Evolutionary conservation across 2,888 invertebrate genomes (phyloP).

Genomic region (Willowsia nigromaculata): DNA sequence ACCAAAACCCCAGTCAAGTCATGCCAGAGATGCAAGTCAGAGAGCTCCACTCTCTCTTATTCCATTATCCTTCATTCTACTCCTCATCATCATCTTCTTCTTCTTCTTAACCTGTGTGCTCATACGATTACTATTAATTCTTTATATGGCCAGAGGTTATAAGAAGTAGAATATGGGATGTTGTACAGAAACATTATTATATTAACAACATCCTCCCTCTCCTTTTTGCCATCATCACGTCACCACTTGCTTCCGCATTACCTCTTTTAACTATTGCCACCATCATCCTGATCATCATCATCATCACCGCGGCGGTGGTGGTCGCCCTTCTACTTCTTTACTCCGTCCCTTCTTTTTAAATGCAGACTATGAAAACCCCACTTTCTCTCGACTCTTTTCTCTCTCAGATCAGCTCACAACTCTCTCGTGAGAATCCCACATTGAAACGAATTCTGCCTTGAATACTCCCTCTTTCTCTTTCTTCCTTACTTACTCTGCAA

Average conservation of each 20-base stretch:
- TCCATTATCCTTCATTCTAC: not conserved
- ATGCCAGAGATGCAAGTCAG: too few relatives aligned
- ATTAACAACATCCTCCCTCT: constrained; percentile 23
- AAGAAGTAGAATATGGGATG: too few relatives aligned
- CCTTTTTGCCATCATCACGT: constrained; percentile 21
- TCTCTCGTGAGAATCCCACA: constrained; percentile 1
- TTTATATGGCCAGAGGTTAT: constrained; percentile 3
- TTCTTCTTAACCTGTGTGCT: not conserved
- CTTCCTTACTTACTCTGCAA: not conserved
- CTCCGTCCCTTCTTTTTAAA: constrained; percentile 21
- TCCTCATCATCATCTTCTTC: not conserved
- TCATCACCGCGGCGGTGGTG: too few relatives aligned
- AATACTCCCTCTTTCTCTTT: not conserved
- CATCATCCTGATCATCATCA: not conserved
- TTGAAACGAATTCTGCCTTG: not conserved
- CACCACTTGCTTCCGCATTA: constrained; percentile 14
- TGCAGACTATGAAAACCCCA: constrained; percentile 40
- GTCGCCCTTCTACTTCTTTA: too few relatives aligned
- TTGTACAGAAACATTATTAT: constrained; percentile 41
- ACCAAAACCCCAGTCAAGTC: too few relatives aligned
- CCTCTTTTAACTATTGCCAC: not conserved
- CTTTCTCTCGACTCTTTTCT: constrained; percentile 38
- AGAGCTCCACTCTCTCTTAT: not conserved
- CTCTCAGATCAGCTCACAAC: not conserved
- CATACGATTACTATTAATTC: too few relatives aligned